A percentile compares a stretch with the other conserved stretches of the same genome.
These are phyloP conservation scores for Cacoxenus indagator DNA, from an alignment of 2,888 invertebrate genomes.

Conservation along the genomic window DNA sequence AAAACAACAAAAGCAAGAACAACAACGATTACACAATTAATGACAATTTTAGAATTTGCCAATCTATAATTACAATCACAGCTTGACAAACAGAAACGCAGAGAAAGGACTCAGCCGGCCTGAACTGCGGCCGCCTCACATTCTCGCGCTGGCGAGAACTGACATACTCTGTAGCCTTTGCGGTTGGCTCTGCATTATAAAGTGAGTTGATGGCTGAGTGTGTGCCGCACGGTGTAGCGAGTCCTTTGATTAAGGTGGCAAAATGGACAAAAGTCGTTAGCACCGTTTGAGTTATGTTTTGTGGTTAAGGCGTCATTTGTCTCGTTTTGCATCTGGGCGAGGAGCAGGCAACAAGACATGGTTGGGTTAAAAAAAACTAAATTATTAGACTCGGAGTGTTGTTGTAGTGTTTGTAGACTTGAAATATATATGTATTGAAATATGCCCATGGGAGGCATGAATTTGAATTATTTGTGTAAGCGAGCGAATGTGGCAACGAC, in stretches of 20 bases:
- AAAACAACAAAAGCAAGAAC: conserved; percentile 26
- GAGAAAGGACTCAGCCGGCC: background rate
- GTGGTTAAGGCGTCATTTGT: conserved; percentile 63
- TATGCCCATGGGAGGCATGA: conserved; percentile 55
- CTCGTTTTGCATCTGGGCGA: conserved; percentile 22
- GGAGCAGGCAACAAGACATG: background rate
- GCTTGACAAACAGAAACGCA: conserved; percentile 27
- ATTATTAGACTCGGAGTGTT: background rate
- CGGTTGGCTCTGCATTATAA: too few relatives aligned
- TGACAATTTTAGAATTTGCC: conserved; percentile 62
- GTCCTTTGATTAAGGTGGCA: conserved; percentile 4
- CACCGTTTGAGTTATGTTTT: conserved; percentile 55
- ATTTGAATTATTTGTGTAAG: conserved; percentile 59
- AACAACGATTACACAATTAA: conserved; percentile 54
- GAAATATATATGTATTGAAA: conserved; percentile 3
- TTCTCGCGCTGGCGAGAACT: background rate
- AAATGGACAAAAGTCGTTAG: conserved; percentile 27
- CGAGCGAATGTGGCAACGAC: conserved; percentile 52
- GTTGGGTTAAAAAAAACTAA: background rate
- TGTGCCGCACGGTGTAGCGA: background rate
- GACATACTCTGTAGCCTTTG: too few relatives aligned
- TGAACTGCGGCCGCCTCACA: background rate
- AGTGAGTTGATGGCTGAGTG: too few relatives aligned
- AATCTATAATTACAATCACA: conserved; percentile 66
- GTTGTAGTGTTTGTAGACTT: background rate